Percentiles rank a stretch among this genome's conserved stretches.
These are phyloP conservation scores for Batillaria attramentaria DNA, from an alignment of 1,140 invertebrate species.

Conservation along the genomic window DNA sequence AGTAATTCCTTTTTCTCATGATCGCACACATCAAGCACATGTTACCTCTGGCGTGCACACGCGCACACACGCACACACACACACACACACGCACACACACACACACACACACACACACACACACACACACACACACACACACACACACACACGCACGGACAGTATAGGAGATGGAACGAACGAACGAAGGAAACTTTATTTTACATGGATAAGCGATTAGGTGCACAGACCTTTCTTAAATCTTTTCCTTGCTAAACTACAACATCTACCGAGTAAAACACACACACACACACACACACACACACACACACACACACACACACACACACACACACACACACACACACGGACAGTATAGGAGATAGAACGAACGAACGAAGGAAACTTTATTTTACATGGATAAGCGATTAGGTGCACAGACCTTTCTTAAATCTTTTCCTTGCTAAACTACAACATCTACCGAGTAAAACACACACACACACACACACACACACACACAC, in stretches of 20 bases:
- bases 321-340: conserved; percentile 7
- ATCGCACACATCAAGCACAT: background rate
- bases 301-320: conserved; percentile 22
- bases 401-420: conserved; percentile 14
- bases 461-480: conserved; percentile 12
- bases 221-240: background rate
- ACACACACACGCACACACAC: background rate
- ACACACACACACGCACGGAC: background rate
- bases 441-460: background rate
- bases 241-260: background rate
- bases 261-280: conserved; percentile 12
- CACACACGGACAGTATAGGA: background rate
- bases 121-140: background rate
- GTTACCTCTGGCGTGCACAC: background rate
- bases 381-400: background rate
- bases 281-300: conserved; percentile 20
- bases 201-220: conserved; percentile 12
- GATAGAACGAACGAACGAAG: background rate
- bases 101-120: background rate
- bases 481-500: conserved; percentile 23
- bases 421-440: background rate
- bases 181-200: background rate
- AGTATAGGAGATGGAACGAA: background rate
- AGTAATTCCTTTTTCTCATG: background rate
- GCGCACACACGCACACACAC: background rate